Evolutionary conservation across 2,113 vertebrate species (phyloP).

Genomic region (Gadus macrocephalus): DNA sequence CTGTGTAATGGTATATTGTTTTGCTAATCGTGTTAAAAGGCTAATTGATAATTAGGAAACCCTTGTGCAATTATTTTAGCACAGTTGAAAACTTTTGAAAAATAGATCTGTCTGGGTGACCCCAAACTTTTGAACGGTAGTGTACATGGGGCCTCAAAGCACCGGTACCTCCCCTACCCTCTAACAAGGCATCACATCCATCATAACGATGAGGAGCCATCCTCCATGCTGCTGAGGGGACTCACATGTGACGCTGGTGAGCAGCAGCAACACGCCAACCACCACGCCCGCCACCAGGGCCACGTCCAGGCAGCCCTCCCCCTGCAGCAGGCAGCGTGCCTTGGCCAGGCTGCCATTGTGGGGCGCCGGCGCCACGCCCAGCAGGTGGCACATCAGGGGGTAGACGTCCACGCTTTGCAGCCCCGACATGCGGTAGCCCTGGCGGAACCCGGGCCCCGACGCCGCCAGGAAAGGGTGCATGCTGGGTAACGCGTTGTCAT

Average conservation of each 20-base stretch:
- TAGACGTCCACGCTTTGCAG: conserved; percentile 88
- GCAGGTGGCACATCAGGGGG: conserved; percentile 90
- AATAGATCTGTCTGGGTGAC: too few relatives aligned
- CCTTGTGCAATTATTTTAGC: too few relatives aligned
- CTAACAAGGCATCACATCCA: too few relatives aligned
- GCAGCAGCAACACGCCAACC: conserved; percentile 74
- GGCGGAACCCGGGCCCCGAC: conserved; percentile 81
- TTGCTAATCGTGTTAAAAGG: too few relatives aligned
- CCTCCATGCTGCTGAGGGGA: not conserved
- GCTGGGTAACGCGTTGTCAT: conserved; percentile 84
- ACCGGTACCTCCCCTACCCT: too few relatives aligned
- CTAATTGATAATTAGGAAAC: too few relatives aligned
- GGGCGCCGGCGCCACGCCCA: conserved; percentile 73
- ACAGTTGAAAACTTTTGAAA: too few relatives aligned
- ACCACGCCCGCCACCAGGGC: conserved; percentile 77
- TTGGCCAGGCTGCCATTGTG: conserved; percentile 84
- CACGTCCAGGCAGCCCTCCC: conserved; percentile 74
- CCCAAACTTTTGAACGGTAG: too few relatives aligned
- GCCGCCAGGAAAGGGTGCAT: conserved; percentile 96
- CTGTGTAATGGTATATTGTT: too few relatives aligned
- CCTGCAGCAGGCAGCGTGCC: conserved; percentile 75
- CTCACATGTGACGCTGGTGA: conserved; percentile 74
- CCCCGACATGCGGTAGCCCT: conserved; percentile 57
- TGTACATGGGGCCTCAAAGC: too few relatives aligned
- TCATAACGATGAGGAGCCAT: too few relatives aligned